phyloP scores from a whole-genome alignment of 2,797 vertebrate species.

The Trematomus bernacchii region DNA sequence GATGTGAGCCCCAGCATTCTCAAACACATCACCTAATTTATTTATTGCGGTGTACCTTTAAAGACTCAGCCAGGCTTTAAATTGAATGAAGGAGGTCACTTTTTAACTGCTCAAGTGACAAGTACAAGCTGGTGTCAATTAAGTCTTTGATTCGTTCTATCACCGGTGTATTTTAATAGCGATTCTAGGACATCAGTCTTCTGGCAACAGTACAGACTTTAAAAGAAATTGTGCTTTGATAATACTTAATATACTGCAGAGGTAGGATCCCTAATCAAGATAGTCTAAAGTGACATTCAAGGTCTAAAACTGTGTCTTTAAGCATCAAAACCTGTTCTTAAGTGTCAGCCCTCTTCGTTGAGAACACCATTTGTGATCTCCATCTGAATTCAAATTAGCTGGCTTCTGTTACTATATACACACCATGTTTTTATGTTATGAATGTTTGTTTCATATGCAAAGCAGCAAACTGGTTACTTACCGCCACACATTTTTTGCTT shows the following conservation, averaged over 20 bases:
- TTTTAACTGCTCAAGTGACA: conserved; percentile 68
- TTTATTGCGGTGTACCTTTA: conserved; percentile 36
- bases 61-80: conserved; percentile 72
- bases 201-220: background rate
- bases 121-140: conserved; percentile 58
- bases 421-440: background rate
- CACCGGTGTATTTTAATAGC: conserved; percentile 16
- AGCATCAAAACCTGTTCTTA: background rate
- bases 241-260: background rate
- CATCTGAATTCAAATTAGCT: background rate
- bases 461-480: background rate
- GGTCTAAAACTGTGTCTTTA: background rate
- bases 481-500: background rate
- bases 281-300: background rate
- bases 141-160: conserved; percentile 30
- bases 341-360: background rate
- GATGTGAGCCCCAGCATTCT: conserved; percentile 48
- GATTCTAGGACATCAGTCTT: conserved; percentile 23
- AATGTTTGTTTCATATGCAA: background rate
- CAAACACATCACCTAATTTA: conserved; percentile 41
- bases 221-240: background rate
- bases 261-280: background rate
- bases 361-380: background rate
- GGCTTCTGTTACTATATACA: background rate
- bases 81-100: conserved; percentile 66